Evolutionary conservation across 2,888 invertebrate genomes (phyloP), one percentile per base, ranked within the genome.

Genomic region (Abrostola tripartita): DNA sequence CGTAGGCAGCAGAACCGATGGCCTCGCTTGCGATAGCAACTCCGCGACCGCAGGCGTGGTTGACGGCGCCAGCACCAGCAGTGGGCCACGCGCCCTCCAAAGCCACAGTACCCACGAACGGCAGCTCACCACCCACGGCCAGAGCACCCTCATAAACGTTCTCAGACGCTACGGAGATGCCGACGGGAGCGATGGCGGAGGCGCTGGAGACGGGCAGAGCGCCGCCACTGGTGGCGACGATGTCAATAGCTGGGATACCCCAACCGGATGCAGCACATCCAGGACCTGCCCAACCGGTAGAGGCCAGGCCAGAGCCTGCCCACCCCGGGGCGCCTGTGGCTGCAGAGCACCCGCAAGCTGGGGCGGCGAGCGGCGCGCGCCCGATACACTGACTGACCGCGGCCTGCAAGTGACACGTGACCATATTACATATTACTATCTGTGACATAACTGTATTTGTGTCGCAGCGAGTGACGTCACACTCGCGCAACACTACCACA

Each of bases 141-240:
- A 24, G 24, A 24, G 24, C 24, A 24, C 24, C 24, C 24, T 24
- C 24, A 24, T 24, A 24, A 24, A 24, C 24, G 24, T 24, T 24
- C 24, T 24, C 24, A 24, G 24, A 14, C 49, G 36, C 53, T 63
- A 52, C 52, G 60, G 61, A 7, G 67, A 62, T 9, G 60, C 66
- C 67, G 36, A 61, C 69, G 0, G 68, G 65, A 9, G 59, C 24
- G 24, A 24, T 40, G 0, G 66, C 36, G 11, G 76, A 80, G 0
- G 59, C 42, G 6, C 80, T 80, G 42, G 71, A 41, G 6, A 80
- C 68, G 0, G 73, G 56, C 0, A 80, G 64, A 36, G 62, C 64
- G 14, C 80, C 78, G 24, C 24, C 24, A 24, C 24, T 24, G 24
- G 24, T 24, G 24, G 24, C 24, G 24, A 24, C 4, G 24, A 24